Base-by-base conservation (phyloP, 2,113 vertebrate species). In the Microtus ochrogaster region DNA sequence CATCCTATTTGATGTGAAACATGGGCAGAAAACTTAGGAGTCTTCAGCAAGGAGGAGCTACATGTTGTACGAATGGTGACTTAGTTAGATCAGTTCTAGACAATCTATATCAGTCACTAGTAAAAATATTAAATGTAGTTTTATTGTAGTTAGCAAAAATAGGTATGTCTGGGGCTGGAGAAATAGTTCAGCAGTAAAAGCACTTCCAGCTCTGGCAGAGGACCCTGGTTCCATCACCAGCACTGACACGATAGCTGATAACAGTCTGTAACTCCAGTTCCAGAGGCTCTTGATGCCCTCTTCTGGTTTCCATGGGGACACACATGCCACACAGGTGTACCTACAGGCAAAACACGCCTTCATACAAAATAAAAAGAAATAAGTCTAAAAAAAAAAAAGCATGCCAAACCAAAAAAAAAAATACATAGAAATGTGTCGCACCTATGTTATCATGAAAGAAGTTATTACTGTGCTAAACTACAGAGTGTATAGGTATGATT, bases 71-170 rank as follows among this genome's bases (percentile, higher is more conserved):
- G 44, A 96, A 3, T 17, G 8, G 24, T 28, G 63, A 49, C 49
- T 90, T 79, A 44, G 49, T 63, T 96, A 61, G 41, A 85, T 47
- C 17, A 76, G 63, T 89, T 89, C 47, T 44, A 91, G n/a, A 44
- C 39, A 63, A 0, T 36, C 90, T 77, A 5, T 94, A 92, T 84
- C n/a, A 66, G 2, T 76, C 78, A 66, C 3, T 66, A 36, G 5
- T 92, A 36, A 77, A 86, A 85, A 88, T 52, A 19, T 79, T 52
- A 26, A 78, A 22, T 63, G 19, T 17, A 95, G 91, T 92, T 92
- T 94, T 33, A 61, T 83, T 90, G 84, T 79, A n/a, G 21, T 47
- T 39, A 88, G 74, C 47, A 94, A 81, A 12, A 7, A 44, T 5
- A n/a, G 55, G 44, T 30, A 30, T 65, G 13, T 41, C n/a, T 41